Conservation (phyloP, 2,888 invertebrate genomes). For the Agrenia bidenticulata region DNA sequence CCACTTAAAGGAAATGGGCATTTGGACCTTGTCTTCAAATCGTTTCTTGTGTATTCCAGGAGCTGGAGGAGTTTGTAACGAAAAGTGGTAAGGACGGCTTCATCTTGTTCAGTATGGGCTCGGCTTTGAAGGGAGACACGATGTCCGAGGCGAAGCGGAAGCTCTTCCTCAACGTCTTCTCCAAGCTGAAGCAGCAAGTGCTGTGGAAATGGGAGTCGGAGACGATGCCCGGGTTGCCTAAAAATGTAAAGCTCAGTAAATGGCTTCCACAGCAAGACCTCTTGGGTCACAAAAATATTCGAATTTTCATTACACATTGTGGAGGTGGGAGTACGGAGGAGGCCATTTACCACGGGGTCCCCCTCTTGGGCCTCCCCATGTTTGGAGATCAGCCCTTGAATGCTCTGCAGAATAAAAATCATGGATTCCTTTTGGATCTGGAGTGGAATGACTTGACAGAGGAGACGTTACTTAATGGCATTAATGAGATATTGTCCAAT, state of each 20-base stretch:
- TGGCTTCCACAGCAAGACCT: constrained; percentile 35
- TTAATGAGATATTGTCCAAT: constrained; percentile 25
- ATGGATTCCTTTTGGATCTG: constrained; percentile 26
- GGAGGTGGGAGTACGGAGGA: constrained; percentile 72
- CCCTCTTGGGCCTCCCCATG: constrained; percentile 8
- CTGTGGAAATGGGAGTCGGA: constrained; percentile 37
- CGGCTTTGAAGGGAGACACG: constrained; percentile 63
- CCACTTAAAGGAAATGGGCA: too few species aligned
- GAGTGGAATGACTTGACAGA: constrained; percentile 30
- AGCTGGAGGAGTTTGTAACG: constrained; percentile 59
- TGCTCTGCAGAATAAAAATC: constrained; percentile 16
- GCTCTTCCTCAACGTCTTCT: constrained; percentile 61
- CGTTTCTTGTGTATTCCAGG: too few species aligned
- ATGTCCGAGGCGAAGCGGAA: constrained; percentile 60
- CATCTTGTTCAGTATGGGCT: constrained; percentile 65
- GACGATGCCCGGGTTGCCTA: constrained; percentile 31
- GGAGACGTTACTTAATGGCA: constrained; percentile 18
- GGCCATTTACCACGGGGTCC: constrained; percentile 66
- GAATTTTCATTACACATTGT: constrained; percentile 70
- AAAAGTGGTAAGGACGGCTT: constrained; percentile 59
- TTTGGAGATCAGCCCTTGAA: constrained; percentile 28
- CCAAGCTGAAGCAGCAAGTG: constrained; percentile 60
- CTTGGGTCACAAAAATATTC: constrained; percentile 28
- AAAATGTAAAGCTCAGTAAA: constrained; percentile 35
- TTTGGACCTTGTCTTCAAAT: too few species aligned